A percentile compares a stretch with the other conserved stretches of the same genome.
Evolutionary conservation across 2,113 vertebrate species (phyloP).

Genomic region (Tragulus kanchil): DNA sequence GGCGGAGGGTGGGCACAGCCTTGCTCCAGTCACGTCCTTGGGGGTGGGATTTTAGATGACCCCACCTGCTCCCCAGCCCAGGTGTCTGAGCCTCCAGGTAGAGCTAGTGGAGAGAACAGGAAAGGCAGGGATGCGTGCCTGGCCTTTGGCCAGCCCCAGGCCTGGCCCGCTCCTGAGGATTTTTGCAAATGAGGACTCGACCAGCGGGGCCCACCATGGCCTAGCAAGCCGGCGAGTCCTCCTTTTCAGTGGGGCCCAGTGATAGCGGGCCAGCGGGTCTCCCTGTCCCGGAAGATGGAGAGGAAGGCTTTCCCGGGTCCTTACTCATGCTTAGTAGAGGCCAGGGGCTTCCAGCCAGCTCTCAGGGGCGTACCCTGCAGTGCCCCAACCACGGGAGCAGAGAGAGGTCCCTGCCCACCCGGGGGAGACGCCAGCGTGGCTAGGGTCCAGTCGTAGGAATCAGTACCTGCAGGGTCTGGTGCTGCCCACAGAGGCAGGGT

Average conservation of each 20-base stretch:
- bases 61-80: not conserved
- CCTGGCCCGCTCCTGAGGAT: not conserved
- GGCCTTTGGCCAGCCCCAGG: not conserved
- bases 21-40: slow-evolving; percentile 72
- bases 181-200: not conserved
- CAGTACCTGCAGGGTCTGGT: not conserved
- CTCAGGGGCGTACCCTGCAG: too few relatives aligned
- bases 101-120: not conserved
- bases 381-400: not conserved
- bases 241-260: not conserved
- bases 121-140: not conserved
- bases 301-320: not conserved
- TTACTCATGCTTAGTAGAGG: not conserved
- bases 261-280: not conserved
- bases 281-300: not conserved
- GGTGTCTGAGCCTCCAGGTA: not conserved
- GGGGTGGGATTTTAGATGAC: slow-evolving; percentile 52
- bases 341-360: not conserved
- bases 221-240: not conserved
- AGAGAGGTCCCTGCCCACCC: not conserved
- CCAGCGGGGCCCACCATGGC: not conserved
- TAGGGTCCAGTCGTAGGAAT: slow-evolving; percentile 6
- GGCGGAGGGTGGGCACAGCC: slow-evolving; percentile 81
- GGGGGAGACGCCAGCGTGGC: slow-evolving; percentile 46
- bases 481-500: not conserved